Conservation (phyloP, 2,888 invertebrate genomes). For the Rhamnusium bicolor region DNA sequence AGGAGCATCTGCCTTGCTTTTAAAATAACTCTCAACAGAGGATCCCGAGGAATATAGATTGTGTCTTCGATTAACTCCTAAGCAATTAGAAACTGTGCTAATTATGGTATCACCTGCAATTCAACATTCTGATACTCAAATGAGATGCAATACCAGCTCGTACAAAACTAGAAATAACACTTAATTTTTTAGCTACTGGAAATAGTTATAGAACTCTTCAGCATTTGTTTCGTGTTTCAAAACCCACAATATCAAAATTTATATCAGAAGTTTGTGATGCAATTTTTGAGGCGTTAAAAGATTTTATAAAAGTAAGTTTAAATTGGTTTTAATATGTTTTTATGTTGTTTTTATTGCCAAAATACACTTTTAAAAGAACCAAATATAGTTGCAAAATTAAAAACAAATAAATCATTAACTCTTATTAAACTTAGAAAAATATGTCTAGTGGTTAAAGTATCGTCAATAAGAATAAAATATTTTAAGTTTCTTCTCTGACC, state of each 20-base stretch:
- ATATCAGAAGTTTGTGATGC: conserved; percentile 51
- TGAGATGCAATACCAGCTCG: conserved; percentile 34
- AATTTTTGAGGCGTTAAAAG: conserved; percentile 44
- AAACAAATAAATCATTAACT: too few relatives aligned
- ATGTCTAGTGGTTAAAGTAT: too few relatives aligned
- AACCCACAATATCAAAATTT: conserved; percentile 50
- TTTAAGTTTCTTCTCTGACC: too few relatives aligned
- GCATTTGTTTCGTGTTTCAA: conserved; percentile 56
- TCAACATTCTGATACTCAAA: conserved; percentile 16
- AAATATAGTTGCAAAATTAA: too few relatives aligned
- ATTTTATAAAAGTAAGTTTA: conserved; percentile 20
- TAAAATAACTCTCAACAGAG: conserved; percentile 22
- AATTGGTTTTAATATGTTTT: too few relatives aligned
- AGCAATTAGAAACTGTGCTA: conserved; percentile 19
- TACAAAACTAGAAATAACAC: conserved; percentile 58
- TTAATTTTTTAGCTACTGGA: conserved; percentile 58
- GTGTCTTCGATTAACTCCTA: conserved; percentile 22
- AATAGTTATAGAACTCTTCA: conserved; percentile 42
- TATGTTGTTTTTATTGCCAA: too few relatives aligned
- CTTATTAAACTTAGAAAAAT: too few relatives aligned
- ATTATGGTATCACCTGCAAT: conserved; percentile 32
- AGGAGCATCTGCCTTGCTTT: conserved; percentile 50
- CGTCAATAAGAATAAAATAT: too few relatives aligned
- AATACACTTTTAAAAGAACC: too few relatives aligned
- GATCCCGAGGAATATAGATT: conserved; percentile 19